phyloP scores from a whole-genome alignment of 2,113 vertebrate genomes.

The Podarcis muralis region DNA sequence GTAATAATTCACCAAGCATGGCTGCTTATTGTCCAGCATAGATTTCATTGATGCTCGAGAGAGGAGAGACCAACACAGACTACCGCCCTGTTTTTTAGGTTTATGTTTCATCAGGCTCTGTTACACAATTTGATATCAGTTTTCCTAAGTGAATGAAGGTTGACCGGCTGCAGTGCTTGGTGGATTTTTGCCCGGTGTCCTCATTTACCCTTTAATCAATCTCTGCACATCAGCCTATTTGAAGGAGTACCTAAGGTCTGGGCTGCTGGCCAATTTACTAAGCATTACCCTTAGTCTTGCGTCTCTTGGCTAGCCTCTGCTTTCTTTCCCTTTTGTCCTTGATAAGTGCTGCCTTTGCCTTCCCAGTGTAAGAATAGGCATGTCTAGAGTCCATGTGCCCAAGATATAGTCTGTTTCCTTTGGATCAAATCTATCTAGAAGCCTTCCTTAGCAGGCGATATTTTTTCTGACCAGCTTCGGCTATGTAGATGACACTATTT shows the following conservation, averaged over 20 bases:
- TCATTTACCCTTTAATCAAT: slow-evolving; percentile 67
- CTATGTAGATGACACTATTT: slow-evolving; percentile 33
- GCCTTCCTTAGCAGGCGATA: slow-evolving; percentile 36
- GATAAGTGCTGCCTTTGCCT: slow-evolving; percentile 52
- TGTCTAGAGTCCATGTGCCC: slow-evolving; percentile 16
- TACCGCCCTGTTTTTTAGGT: background rate
- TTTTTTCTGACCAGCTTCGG: slow-evolving; percentile 7
- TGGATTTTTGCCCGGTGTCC: slow-evolving; percentile 40
- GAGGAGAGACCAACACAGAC: background rate
- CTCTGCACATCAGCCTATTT: slow-evolving; percentile 62
- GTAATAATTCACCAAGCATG: background rate
- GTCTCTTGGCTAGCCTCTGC: slow-evolving; percentile 49
- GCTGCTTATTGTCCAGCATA: too few species aligned
- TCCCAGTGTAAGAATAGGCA: slow-evolving; percentile 27
- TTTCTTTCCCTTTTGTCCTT: slow-evolving; percentile 65
- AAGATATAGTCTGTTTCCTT: background rate
- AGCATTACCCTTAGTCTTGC: slow-evolving; percentile 63
- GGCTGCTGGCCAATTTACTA: slow-evolving; percentile 65
- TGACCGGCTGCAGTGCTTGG: background rate
- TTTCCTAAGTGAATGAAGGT: background rate
- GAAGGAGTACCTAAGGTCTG: slow-evolving; percentile 62
- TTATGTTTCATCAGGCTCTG: background rate
- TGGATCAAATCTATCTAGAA: background rate
- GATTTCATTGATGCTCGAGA: background rate
- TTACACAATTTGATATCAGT: background rate